Base-by-base conservation (phyloP, 2,113 vertebrate genomes). In the Cheilinus undulatus region DNA sequence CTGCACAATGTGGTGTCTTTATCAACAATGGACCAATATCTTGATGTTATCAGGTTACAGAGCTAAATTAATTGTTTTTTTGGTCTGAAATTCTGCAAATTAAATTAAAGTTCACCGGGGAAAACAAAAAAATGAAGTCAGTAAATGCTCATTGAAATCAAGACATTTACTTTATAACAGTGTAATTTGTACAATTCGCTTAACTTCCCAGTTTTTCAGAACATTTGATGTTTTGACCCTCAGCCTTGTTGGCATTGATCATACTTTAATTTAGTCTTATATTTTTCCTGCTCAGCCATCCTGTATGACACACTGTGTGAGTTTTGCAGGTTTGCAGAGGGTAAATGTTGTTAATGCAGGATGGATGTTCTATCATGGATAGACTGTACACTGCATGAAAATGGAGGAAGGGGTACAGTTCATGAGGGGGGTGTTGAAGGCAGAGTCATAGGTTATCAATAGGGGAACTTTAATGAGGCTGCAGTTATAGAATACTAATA, bases 221-320 rank as follows among this genome's bases (percentile, higher is more conserved):
- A 19, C 34, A 42, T 9, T 14, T 15, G 9, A 14, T 32, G 7
- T 53, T 62, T 3, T 57, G 43, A 72, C 56, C 42, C 5, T n/a
- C 48, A 3, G 67, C 28, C 13, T 20, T n/a, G 28, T 28, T 67
- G 56, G 67, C 68, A 62, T 23, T 57, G 62, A 62, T 63, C 56
- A 53, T 17, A 69, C 30, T 77, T 69, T 54, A 69, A 69, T 49
- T 34, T 51, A 51, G 32, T 26, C 20, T 17, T 24, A n/a, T 23
- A 62, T 49, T 58, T 1, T 62, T 49, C 60, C 42, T 56, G 54
- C 61, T 78, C 61, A 73, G 75, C 48, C 10, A 19, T 61, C 53
- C 50, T 69, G 59, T 19, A 15, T 9, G 46, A 34, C 26, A 19
- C 1, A 42, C 17, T 45, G 57, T 46, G 27, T 24, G 15, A 59